Percentiles rank a stretch among this genome's conserved stretches.
Evolutionary conservation across 2,888 invertebrate species (phyloP).

Genomic region (Phengaris arion): DNA sequence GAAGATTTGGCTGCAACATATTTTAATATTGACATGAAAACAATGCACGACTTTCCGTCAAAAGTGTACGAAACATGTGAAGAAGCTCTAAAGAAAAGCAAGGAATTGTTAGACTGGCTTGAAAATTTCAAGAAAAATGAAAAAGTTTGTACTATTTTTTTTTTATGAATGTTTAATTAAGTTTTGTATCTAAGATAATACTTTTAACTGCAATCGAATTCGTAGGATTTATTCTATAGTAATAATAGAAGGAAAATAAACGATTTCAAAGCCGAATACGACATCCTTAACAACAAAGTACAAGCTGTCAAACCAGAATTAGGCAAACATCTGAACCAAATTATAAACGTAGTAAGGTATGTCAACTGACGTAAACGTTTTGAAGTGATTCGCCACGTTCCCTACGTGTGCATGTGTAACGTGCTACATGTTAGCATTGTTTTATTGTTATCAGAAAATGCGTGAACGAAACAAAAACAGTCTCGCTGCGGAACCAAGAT

Average conservation of each 20-base stretch:
- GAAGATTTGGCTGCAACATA: slow-evolving; percentile 35
- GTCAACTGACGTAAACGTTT: neutral
- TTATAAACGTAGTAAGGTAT: slow-evolving; percentile 58
- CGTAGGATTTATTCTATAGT: slow-evolving; percentile 51
- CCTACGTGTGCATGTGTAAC: neutral
- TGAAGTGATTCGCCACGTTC: slow-evolving; percentile 9
- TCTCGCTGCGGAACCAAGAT: slow-evolving; percentile 57
- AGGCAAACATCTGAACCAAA: slow-evolving; percentile 51
- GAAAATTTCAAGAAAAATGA: slow-evolving; percentile 52
- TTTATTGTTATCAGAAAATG: slow-evolving; percentile 51
- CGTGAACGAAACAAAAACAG: slow-evolving; percentile 54
- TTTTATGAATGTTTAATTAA: neutral
- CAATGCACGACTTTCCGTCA: slow-evolving; percentile 56
- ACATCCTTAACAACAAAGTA: slow-evolving; percentile 55
- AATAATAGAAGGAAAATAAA: slow-evolving; percentile 58
- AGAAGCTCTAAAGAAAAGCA: slow-evolving; percentile 56
- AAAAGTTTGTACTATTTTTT: slow-evolving; percentile 46
- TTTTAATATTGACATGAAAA: slow-evolving; percentile 51
- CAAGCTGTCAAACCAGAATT: slow-evolving; percentile 57
- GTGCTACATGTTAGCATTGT: neutral
- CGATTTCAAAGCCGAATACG: slow-evolving; percentile 63
- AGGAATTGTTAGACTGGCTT: slow-evolving; percentile 66
- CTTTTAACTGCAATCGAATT: slow-evolving; percentile 23
- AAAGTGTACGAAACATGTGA: slow-evolving; percentile 62
- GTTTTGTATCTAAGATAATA: neutral